phyloP scores from a whole-genome alignment of 2,888 invertebrate genomes.

The Falcaria lacertinaria region DNA sequence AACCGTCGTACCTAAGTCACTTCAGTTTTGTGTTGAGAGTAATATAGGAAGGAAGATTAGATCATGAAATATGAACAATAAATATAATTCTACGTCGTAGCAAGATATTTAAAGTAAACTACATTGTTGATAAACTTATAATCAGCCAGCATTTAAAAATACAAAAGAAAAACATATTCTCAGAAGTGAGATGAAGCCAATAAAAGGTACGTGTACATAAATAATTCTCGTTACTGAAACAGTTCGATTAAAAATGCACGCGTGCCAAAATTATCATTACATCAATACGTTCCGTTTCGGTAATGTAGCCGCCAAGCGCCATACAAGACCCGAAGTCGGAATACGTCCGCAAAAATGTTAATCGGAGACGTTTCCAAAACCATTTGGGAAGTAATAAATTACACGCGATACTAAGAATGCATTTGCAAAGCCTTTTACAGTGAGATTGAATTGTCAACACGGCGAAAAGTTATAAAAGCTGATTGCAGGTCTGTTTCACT shows the following conservation, averaged over 20 bases:
- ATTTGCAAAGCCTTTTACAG: slow-evolving; percentile 15
- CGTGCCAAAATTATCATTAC: slow-evolving; percentile 3
- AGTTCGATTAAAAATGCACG: background rate
- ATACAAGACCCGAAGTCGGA: slow-evolving; percentile 12
- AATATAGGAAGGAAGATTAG: too few species aligned
- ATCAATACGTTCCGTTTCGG: background rate
- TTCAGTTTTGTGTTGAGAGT: too few species aligned
- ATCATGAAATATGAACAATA: too few species aligned
- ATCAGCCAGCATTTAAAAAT: too few species aligned
- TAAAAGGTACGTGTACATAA: too few species aligned
- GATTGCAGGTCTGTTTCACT: slow-evolving; percentile 26
- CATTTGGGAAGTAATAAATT: slow-evolving; percentile 14
- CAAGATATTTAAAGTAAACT: too few species aligned
- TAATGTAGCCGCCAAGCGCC: slow-evolving; percentile 9
- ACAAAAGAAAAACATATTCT: too few species aligned
- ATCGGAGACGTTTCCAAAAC: slow-evolving; percentile 14
- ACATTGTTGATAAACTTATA: too few species aligned
- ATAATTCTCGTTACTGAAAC: background rate
- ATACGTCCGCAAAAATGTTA: slow-evolving; percentile 13
- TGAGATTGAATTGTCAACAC: slow-evolving; percentile 34
- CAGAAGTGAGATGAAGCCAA: too few species aligned
- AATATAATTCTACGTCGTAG: too few species aligned
- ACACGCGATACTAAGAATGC: slow-evolving; percentile 8
- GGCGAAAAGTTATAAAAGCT: slow-evolving; percentile 18
- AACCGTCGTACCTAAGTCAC: too few species aligned